Evolutionary conservation across 2,888 invertebrate genomes (phyloP), one percentile per base, ranked within the genome.

Genomic region (Pristionchus arcanus): DNA sequence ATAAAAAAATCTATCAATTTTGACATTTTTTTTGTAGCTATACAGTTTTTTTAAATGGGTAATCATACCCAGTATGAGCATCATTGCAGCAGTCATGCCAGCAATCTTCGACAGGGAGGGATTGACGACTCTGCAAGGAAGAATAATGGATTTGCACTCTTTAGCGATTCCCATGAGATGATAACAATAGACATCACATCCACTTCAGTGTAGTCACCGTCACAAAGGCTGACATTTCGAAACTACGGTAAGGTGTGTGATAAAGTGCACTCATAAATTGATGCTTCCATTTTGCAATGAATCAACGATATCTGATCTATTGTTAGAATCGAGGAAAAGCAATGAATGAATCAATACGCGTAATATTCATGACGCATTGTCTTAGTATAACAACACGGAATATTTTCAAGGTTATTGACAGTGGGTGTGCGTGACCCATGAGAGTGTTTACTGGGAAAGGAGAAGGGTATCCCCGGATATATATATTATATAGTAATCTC

Each of bases 31-130:
- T n/a, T n/a, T n/a, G n/a, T n/a, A n/a, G n/a, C n/a, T n/a, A n/a
- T n/a, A n/a, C n/a, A n/a, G n/a, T n/a, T n/a, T n/a, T n/a, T n/a
- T n/a, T n/a, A n/a, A n/a, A n/a, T n/a, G n/a, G n/a, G n/a, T n/a
- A n/a, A 25, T 15, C 88, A 55, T 66, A 85, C 92, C 92, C 31
- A 92, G 87, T 90, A 93, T 93, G 19, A 93, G 90, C n/a, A 91
- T 91, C 89, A 92, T 91, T 0, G 91, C 92, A n/a, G 92, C 92
- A 15, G 92, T 90, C 91, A 91, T 92, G 59, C 92, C 92, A 25
- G 92, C 92, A 34, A 92, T 92, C 87, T 91, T 89, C 21, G 92
- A 91, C 68, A 91, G 90, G 25, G 91, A 91, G 0, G 91, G 90
- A 21, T 87, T 88, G 15, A 91, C 92, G 13, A 91, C 91, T 66